These are phyloP conservation scores for Eulemur rufifrons DNA, from an alignment of 2,113 vertebrate genomes.

Conservation along the genomic window DNA sequence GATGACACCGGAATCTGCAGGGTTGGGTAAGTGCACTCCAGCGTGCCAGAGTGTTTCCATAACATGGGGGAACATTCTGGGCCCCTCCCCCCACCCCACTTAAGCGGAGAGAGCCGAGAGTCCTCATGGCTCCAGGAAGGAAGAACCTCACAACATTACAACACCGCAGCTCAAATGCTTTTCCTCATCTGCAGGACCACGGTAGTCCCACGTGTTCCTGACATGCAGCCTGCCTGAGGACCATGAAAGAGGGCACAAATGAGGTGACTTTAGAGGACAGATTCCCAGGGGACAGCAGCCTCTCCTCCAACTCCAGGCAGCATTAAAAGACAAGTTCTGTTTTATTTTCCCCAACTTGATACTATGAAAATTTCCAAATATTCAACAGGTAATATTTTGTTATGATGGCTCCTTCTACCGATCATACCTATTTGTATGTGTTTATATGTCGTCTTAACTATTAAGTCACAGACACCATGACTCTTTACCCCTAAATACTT, in stretches of 20 bases:
- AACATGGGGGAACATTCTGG: background rate
- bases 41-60: background rate
- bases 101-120: background rate
- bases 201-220: rapidly evolving
- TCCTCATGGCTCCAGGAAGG: too few species aligned
- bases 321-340: background rate
- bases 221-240: background rate
- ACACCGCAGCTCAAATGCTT: rapidly evolving
- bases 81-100: rapidly evolving
- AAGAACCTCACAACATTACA: background rate
- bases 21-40: rapidly evolving
- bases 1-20: rapidly evolving
- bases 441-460: background rate
- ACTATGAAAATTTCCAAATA: background rate
- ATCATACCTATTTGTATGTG: background rate
- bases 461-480: background rate
- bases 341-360: background rate
- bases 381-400: background rate
- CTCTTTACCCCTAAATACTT: background rate
- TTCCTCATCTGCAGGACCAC: background rate
- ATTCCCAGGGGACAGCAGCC: rapidly evolving
- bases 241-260: rapidly evolving
- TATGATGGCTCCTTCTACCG: background rate
- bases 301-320: background rate
- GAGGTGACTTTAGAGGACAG: background rate